Conservation (phyloP, 2,888 invertebrate genomes). For the Lissocephala sabroskyi region DNA sequence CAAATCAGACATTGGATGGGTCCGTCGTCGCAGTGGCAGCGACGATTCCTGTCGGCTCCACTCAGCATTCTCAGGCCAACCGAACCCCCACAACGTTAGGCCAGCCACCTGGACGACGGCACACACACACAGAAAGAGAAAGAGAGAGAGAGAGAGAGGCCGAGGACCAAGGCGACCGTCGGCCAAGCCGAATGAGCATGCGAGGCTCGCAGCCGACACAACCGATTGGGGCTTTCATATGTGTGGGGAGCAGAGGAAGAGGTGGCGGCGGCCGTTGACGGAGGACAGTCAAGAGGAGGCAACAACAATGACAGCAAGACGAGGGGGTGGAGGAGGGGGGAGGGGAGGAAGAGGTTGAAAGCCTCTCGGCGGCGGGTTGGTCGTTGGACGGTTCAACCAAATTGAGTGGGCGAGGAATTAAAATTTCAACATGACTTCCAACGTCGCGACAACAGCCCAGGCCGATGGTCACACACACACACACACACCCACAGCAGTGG, state of each 20-base stretch:
- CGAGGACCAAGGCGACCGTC: not conserved
- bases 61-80: constrained; percentile 28
- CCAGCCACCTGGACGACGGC: constrained; percentile 38
- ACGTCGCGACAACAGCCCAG: constrained; percentile 35
- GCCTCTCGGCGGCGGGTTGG: not conserved
- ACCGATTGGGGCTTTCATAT: constrained; percentile 5
- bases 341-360: not conserved
- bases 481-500: constrained; percentile 21
- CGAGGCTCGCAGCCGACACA: too few relatives aligned
- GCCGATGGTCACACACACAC: constrained; percentile 5
- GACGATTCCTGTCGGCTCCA: constrained; percentile 57
- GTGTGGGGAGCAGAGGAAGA: not conserved
- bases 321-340: not conserved
- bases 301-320: constrained; percentile 5
- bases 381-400: constrained; percentile 27
- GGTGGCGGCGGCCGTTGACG: not conserved
- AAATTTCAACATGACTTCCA: constrained; percentile 68
- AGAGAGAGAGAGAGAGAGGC: not conserved
- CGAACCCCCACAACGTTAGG: too few relatives aligned
- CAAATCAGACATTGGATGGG: not conserved
- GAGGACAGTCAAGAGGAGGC: not conserved
- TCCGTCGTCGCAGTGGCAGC: constrained; percentile 1
- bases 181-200: not conserved
- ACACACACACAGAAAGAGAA: constrained; percentile 6
- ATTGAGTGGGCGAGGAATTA: constrained; percentile 72